phyloP scores from a whole-genome alignment of 2,797 vertebrate species.

The Sebastolobus altivelis region DNA sequence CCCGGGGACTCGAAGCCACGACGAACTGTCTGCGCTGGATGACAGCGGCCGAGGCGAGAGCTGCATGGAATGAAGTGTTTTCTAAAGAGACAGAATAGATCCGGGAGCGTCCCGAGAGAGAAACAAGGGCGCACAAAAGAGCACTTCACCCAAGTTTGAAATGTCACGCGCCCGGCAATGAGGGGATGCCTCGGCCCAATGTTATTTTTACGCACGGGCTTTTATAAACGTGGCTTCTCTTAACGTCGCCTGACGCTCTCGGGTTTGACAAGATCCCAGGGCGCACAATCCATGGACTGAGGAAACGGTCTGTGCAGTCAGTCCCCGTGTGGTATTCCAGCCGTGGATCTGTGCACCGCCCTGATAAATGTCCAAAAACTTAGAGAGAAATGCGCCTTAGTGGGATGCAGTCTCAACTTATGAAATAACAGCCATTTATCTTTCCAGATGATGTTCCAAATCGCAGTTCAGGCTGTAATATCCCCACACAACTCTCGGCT shows the following conservation, averaged over 20 bases:
- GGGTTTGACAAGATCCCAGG: conserved; percentile 78
- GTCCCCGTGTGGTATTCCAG: conserved; percentile 68
- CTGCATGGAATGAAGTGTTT: conserved; percentile 86
- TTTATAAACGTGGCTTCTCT: conserved; percentile 77
- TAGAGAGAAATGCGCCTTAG: conserved; percentile 40
- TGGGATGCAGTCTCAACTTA: conserved; percentile 51
- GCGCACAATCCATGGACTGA: conserved; percentile 75
- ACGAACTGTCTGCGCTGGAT: conserved; percentile 87
- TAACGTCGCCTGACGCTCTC: conserved; percentile 72
- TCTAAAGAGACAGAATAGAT: conserved; percentile 80
- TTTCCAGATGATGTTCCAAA: conserved; percentile 72
- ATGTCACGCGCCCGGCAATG: conserved; percentile 79
- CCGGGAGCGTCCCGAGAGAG: conserved; percentile 68
- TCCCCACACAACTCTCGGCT: conserved; percentile 63
- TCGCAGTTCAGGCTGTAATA: conserved; percentile 52
- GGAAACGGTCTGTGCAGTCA: conserved; percentile 32
- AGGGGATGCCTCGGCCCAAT: conserved; percentile 72
- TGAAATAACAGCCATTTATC: conserved; percentile 59
- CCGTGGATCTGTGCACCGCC: conserved; percentile 52
- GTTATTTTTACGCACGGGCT: conserved; percentile 85
- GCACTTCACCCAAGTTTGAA: conserved; percentile 77
- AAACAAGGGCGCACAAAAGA: conserved; percentile 71
- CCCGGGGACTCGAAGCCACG: conserved; percentile 87
- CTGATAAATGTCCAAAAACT: conserved; percentile 55
- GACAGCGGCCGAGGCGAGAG: conserved; percentile 88